Base-by-base conservation (phyloP, 2,113 vertebrate species). In the Dolichotis patagonum region DNA sequence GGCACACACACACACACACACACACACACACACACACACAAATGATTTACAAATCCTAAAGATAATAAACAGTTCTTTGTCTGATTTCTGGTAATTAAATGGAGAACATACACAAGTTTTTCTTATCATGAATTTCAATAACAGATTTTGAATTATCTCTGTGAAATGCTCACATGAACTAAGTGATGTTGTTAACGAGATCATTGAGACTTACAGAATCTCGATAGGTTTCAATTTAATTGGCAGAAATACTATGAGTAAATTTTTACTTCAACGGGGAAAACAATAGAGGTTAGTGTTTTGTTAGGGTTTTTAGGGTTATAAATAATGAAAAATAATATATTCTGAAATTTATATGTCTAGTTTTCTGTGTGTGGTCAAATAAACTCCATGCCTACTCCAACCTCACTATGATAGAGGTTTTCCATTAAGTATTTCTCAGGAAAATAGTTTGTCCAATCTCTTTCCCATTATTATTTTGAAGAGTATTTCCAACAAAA, bases 1-100 rank as follows among this genome's bases (percentile, higher is more conserved):
- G 16, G 19, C 32, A 69, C 67, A 26, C n/a, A n/a, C n/a, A n/a
- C n/a, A n/a, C n/a, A n/a, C n/a, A n/a, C n/a, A n/a, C n/a, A n/a
- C n/a, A n/a, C n/a, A n/a, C n/a, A n/a, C n/a, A n/a, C n/a, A n/a
- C n/a, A n/a, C n/a, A n/a, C n/a, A 13, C 67, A 54, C 92, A 96
- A 96, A 93, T 84, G 30, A 91, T 35, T 69, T 78, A 90, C 17
- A 93, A 92, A 82, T 97, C 14, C 49, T 49, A 12, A 80, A 78
- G 30, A 93, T 35, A 82, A 82, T 85, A 58, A 89, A 80, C 67
- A 10, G 0, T 58, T 81, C 4, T 60, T 75, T 73, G 6, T 38
- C 89, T 69, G 7, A 71, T 85, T 84, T 19, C 35, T 67, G 56
- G 28, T 52, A 87, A 69, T 63, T 92, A 91, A 84, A 28, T 17